Conservation (phyloP, 2,113 vertebrate genomes). For the Alethe diademata region DNA sequence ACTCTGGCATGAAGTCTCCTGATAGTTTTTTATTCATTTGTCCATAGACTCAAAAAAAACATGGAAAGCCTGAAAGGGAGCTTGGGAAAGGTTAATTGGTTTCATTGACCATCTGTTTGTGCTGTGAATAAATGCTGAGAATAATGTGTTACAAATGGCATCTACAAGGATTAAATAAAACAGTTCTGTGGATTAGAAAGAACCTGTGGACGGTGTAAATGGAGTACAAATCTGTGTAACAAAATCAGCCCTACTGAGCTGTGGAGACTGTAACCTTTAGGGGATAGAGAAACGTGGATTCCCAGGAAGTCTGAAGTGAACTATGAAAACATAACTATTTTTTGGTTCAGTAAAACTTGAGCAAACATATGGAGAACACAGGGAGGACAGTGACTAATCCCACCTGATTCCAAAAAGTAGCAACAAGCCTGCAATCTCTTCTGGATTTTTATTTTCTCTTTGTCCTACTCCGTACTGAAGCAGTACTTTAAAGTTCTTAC, state of each 20-base stretch:
- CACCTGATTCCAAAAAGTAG: not conserved
- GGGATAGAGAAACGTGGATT: not conserved
- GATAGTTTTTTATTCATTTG: conserved; percentile 66
- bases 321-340: not conserved
- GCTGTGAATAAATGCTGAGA: conserved; percentile 56
- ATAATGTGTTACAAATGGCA: conserved; percentile 68
- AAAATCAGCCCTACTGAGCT: conserved; percentile 40
- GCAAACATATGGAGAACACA: not conserved
- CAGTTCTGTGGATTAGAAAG: conserved; percentile 62
- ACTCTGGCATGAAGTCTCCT: conserved; percentile 56
- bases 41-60: conserved; percentile 2
- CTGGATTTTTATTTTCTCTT: not conserved
- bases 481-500: not conserved
- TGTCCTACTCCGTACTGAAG: not conserved
- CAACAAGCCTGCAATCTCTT: not conserved
- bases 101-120: conserved; percentile 85
- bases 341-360: not conserved
- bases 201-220: conserved; percentile 72
- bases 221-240: conserved; percentile 60
- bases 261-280: conserved; percentile 20
- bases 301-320: conserved; percentile 13
- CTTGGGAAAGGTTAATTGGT: conserved; percentile 83
- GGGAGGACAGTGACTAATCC: not conserved
- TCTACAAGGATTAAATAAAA: conserved; percentile 71
- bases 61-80: conserved; percentile 65